A percentile compares a stretch with the other conserved stretches of the same genome.
Conservation (phyloP, 1,140 invertebrate species). For the Cherax quadricarinatus region DNA sequence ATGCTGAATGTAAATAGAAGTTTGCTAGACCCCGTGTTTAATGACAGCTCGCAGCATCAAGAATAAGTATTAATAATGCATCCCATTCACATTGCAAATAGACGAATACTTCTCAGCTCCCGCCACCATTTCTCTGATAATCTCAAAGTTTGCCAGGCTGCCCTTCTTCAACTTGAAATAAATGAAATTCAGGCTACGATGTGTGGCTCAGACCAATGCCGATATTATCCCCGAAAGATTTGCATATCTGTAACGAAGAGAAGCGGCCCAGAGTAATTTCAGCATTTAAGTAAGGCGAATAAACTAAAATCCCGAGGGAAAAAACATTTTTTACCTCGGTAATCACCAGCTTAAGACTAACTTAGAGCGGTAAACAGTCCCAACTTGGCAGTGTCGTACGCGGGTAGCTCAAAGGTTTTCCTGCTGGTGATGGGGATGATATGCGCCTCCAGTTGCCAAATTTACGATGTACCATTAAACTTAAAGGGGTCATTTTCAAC, state of each 20-base stretch:
- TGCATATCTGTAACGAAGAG: neutral
- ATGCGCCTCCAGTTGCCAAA: conserved; percentile 68
- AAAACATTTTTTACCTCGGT: neutral
- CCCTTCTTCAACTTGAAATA: conserved; percentile 67
- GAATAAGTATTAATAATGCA: conserved; percentile 59
- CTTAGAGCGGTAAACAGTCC: neutral
- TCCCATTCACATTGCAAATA: conserved; percentile 59
- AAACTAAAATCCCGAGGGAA: neutral
- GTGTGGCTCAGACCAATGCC: conserved; percentile 33
- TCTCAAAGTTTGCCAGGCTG: conserved; percentile 61
- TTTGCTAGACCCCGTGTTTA: too few relatives aligned
- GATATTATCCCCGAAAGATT: conserved; percentile 25
- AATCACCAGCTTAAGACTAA: neutral
- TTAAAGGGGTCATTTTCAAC: conserved; percentile 69
- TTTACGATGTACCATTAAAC: conserved; percentile 68
- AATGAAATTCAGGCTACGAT: conserved; percentile 58
- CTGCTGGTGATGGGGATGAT: conserved; percentile 65
- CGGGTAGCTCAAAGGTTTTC: conserved; percentile 65
- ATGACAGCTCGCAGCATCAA: neutral
- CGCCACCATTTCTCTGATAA: conserved; percentile 62
- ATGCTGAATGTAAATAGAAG: too few relatives aligned
- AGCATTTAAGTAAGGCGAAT: neutral
- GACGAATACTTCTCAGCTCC: conserved; percentile 56
- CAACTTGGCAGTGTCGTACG: conserved; percentile 30
- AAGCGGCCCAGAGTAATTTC: neutral